A percentile compares a stretch with the other conserved stretches of the same genome.
phyloP scores from a whole-genome alignment of 2,113 vertebrate genomes.

The Poeciliopsis retropinna region DNA sequence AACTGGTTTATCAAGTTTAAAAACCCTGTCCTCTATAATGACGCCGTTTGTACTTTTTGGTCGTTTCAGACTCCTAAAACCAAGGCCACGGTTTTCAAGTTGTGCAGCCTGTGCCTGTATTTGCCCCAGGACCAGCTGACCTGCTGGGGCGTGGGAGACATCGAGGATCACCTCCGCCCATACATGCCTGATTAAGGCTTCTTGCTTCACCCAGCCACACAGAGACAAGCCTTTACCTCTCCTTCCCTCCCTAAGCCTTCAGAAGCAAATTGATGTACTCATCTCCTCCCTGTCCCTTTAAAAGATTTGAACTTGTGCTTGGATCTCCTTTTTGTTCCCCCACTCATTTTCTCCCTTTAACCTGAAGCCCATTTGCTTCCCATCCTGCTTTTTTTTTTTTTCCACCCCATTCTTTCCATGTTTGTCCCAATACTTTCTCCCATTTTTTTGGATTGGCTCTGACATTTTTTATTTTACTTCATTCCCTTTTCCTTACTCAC shows the following conservation, averaged over 20 bases:
- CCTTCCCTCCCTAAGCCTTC: conserved; percentile 79
- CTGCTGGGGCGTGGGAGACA: conserved; percentile 96
- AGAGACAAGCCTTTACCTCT: conserved; percentile 82
- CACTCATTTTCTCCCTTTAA: conserved; percentile 79
- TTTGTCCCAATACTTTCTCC: conserved; percentile 31
- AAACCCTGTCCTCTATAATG: background rate
- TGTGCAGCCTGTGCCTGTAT: conserved; percentile 99
- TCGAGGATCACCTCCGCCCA: conserved; percentile 98
- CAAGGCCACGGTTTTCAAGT: conserved; percentile 99
- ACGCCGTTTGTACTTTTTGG: conserved; percentile 1
- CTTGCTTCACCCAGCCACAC: conserved; percentile 82
- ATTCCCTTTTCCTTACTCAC: conserved; percentile 58
- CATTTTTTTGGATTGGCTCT: conserved; percentile 6
- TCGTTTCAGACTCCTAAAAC: conserved; percentile 94
- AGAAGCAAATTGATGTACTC: conserved; percentile 86
- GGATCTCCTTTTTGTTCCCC: conserved; percentile 90
- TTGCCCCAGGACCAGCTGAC: conserved; percentile 99
- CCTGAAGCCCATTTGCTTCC: conserved; percentile 86
- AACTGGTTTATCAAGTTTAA: background rate
- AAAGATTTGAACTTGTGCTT: conserved; percentile 96
- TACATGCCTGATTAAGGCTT: conserved; percentile 96
- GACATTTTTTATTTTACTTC: conserved; percentile 20
- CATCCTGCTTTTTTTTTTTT: conserved; percentile 64
- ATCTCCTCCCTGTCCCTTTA: conserved; percentile 85
- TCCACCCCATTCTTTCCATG: conserved; percentile 27